A percentile compares a stretch with the other conserved stretches of the same genome.
phyloP scores from a whole-genome alignment of 2,888 invertebrate species.

The Drosophila peninsularis region DNA sequence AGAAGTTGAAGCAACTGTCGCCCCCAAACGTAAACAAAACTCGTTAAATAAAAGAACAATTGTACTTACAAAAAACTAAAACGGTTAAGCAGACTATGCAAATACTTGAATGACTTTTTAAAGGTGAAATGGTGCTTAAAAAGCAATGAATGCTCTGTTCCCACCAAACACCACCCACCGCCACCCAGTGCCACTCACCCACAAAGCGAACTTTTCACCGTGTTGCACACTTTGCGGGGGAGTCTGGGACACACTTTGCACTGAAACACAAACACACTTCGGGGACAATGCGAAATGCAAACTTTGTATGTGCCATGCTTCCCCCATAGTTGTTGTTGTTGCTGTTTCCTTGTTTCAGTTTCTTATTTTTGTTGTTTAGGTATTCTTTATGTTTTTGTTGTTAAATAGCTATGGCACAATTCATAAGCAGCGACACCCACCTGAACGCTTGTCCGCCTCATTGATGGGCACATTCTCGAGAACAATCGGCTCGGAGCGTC shows the following conservation, averaged over 20 bases:
- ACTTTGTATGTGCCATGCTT: constrained; percentile 56
- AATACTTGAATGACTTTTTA: constrained; percentile 83
- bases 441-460: constrained; percentile 93
- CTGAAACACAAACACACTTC: constrained; percentile 47
- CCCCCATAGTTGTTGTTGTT: not conserved
- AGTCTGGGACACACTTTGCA: constrained; percentile 36
- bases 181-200: constrained; percentile 1
- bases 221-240: constrained; percentile 53
- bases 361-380: not conserved
- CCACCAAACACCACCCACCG: constrained; percentile 6
- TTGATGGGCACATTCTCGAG: constrained; percentile 94
- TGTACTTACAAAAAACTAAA: constrained; percentile 77
- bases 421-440: constrained; percentile 85
- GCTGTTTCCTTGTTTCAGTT: constrained; percentile 9
- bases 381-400: not conserved
- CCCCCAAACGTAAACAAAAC: constrained; percentile 73
- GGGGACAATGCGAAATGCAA: constrained; percentile 51
- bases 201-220: constrained; percentile 39
- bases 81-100: constrained; percentile 82
- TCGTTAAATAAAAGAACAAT: constrained; percentile 80
- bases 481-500: constrained; percentile 91
- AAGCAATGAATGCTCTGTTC: constrained; percentile 71
- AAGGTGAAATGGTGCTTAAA: constrained; percentile 83
- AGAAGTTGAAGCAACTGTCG: constrained; percentile 55
- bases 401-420: constrained; percentile 20